A percentile compares a stretch with the other conserved stretches of the same genome.
These are phyloP conservation scores for Drosophila lacertosa DNA, from an alignment of 1,140 invertebrate species.

Conservation along the genomic window DNA sequence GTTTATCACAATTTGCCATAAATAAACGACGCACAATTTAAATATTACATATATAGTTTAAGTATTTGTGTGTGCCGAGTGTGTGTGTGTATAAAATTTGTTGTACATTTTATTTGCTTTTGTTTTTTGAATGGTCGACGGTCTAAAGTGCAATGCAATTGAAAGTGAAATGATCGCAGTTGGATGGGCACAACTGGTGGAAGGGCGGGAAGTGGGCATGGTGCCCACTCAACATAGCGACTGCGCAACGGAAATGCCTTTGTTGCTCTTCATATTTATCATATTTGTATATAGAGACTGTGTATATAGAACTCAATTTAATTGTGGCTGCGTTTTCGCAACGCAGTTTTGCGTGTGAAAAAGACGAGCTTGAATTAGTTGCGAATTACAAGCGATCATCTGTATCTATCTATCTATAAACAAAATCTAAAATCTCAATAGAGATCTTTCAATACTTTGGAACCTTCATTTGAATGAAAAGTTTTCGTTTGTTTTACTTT, in stretches of 20 bases:
- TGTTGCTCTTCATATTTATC: constrained; percentile 62
- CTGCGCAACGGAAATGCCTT: constrained; percentile 64
- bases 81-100: neutral
- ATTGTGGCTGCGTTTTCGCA: constrained; percentile 30
- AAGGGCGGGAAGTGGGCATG: neutral
- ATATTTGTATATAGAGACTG: neutral
- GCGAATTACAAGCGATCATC: constrained; percentile 9
- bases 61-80: constrained; percentile 5
- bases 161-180: constrained; percentile 63
- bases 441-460: no score
- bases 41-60: constrained; percentile 18
- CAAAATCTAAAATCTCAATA: no score
- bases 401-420: no score
- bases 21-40: constrained; percentile 37
- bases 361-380: neutral
- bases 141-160: constrained; percentile 60
- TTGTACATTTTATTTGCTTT: neutral
- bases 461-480: neutral
- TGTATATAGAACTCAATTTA: constrained; percentile 26
- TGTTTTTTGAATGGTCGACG: constrained; percentile 6
- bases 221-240: constrained; percentile 7
- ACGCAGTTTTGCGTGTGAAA: constrained; percentile 20
- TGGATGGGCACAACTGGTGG: no score
- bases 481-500: neutral
- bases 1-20: constrained; percentile 26